Evolutionary conservation across 2,888 invertebrate genomes (phyloP), one percentile per base, ranked within the genome.

Genomic region (Synanthedon andrenaeformis): DNA sequence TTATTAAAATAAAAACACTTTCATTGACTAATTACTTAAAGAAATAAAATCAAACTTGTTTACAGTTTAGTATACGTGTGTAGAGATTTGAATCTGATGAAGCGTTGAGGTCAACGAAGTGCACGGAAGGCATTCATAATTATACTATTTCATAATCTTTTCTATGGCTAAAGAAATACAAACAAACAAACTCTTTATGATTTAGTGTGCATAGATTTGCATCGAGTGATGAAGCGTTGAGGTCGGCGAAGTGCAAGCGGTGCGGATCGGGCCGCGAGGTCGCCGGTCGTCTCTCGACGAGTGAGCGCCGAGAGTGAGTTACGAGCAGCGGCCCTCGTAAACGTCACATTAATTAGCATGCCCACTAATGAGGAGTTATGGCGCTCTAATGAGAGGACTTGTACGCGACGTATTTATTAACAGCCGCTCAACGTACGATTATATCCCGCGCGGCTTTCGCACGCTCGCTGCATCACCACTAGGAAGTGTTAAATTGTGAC

Each of bases 361-460:
- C 69, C 78, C 80, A 68, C 84, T 87, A 87, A 87, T 87, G 86
- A 86, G 84, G 82, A 87, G 81, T 86, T 86, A 86, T 85, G 82
- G 82, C 73, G 72, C 76, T 79, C 82, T 85, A 86, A 86, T 85
- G 84, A 86, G 82, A 76, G 76, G 79, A 79, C 77, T 78, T 72
- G 73, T 74, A 73, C 69, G 66, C 69, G 76, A 75, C 72, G 76
- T 80, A 81, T 81, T 76, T 76, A 76, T 72, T 72, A 69, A 67
- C 62, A 59, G 62, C 56, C 59, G 59, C 53, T 55, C 52, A 53
- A 54, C 62, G 61, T 51, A 45, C 14, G n/a, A 45, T 45, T 45
- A 45, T 45, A 45, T 45, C 45, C 45, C 45, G 14, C 45, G 45
- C 45, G 45, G n/a, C 45, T 13, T 45, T 45, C 45, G 45, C 45